Percentiles rank a stretch among this genome's conserved stretches.
These are phyloP conservation scores for Agelas oroides DNA, from an alignment of 37 sponge, comb jelly and placozoan species.

Conservation along the genomic window DNA sequence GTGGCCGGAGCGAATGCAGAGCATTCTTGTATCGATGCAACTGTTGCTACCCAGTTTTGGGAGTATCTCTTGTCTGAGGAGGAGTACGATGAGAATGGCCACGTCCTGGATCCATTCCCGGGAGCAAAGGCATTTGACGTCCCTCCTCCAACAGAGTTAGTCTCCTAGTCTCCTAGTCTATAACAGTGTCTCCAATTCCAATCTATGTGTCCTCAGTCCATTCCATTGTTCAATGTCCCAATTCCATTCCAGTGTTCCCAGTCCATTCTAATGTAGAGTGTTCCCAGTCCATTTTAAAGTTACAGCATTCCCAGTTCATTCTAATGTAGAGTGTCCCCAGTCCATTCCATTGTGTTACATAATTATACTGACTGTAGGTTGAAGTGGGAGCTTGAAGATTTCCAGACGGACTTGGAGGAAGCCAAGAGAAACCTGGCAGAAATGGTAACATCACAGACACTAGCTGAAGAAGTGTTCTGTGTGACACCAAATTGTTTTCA, in stretches of 20 bases:
- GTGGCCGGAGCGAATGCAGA: conserved; percentile 62
- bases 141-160: conserved; percentile 39
- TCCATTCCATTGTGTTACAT: no score
- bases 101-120: conserved; percentile 35
- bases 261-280: not conserved
- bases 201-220: no score
- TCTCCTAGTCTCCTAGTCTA: not conserved
- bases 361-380: conserved; percentile 22
- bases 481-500: not conserved
- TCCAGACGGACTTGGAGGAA: conserved; percentile 43
- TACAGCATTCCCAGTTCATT: no score
- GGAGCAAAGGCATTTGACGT: conserved; percentile 16
- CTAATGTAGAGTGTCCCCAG: no score
- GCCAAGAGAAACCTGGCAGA: conserved; percentile 31
- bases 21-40: conserved; percentile 80
- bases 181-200: no score
- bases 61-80: conserved; percentile 56
- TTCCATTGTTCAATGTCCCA: no score
- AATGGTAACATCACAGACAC: conserved; percentile 28
- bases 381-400: conserved; percentile 65
- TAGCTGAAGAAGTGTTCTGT: not conserved
- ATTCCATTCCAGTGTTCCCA: not conserved
- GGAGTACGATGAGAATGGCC: conserved; percentile 69
- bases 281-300: no score
- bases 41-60: conserved; percentile 61